phyloP scores from a whole-genome alignment of 2,113 vertebrate genomes.

The Hiodon tergisus region DNA sequence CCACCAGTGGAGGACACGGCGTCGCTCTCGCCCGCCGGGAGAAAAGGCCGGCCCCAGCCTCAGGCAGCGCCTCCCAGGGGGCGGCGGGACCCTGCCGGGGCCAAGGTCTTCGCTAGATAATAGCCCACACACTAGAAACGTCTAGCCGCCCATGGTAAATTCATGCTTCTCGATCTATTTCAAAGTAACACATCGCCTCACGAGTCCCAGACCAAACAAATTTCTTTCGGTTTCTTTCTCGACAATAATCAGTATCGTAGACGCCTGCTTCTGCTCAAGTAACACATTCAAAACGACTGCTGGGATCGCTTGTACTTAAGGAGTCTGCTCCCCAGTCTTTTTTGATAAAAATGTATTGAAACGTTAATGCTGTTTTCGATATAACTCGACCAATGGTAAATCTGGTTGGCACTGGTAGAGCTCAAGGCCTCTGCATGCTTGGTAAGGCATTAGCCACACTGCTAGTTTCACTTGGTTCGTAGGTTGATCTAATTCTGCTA shows the following conservation, averaged over 20 bases:
- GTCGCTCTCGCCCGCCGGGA: conserved; percentile 38
- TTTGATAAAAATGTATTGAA: neutral
- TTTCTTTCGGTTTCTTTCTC: conserved; percentile 14
- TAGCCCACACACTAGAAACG: conserved; percentile 39
- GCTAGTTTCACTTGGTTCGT: too few species aligned
- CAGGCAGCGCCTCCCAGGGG: conserved; percentile 65
- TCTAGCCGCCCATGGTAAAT: neutral
- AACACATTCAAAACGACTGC: neutral
- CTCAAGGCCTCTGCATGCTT: too few species aligned
- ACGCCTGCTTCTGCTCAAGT: neutral
- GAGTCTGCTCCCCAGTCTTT: neutral
- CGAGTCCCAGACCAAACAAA: conserved; percentile 24
- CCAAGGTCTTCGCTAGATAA: conserved; percentile 72
- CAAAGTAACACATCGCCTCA: conserved; percentile 20
- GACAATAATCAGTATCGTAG: neutral
- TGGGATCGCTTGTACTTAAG: neutral
- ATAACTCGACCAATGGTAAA: too few species aligned
- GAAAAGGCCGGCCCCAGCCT: conserved; percentile 28
- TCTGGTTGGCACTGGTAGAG: too few species aligned
- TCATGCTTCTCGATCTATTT: conserved; percentile 45
- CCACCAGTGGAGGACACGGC: conserved; percentile 61
- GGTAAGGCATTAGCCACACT: too few species aligned
- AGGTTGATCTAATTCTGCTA: too few species aligned
- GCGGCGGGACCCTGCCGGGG: conserved; percentile 59
- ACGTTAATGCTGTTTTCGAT: neutral